Percentiles rank a stretch among this genome's conserved stretches.
Evolutionary conservation across 2,888 invertebrate species (phyloP).

Genomic region (Metopia argyrocephala): DNA sequence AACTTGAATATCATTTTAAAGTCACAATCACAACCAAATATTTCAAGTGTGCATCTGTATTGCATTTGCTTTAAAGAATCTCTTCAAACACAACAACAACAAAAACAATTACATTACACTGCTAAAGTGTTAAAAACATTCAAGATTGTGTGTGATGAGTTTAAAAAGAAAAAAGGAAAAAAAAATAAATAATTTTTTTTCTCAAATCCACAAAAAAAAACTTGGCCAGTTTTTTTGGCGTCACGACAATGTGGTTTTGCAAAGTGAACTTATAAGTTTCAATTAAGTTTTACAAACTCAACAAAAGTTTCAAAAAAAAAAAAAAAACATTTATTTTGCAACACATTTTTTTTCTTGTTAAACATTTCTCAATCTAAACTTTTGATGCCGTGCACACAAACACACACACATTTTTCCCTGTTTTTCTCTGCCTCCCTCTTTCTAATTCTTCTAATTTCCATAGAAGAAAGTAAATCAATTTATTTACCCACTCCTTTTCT

Average conservation of each 20-base stretch:
- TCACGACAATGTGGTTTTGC: constrained; percentile 42
- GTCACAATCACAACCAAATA: no score
- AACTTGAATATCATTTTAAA: no score
- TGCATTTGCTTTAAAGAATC: not conserved
- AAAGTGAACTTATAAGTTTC: constrained; percentile 34
- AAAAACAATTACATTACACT: constrained; percentile 1
- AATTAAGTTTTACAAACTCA: constrained; percentile 1
- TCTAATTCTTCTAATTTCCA: not conserved
- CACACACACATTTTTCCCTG: no score
- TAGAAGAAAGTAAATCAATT: not conserved
- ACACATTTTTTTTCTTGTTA: no score
- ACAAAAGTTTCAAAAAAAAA: not conserved
- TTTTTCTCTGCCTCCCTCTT: no score
- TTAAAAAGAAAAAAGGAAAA: not conserved
- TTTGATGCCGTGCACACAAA: no score
- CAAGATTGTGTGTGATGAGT: not conserved
- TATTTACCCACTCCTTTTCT: not conserved
- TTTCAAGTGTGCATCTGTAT: not conserved
- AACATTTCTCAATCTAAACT: no score
- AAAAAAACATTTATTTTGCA: not conserved
- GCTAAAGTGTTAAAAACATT: constrained; percentile 32
- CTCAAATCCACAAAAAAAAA: not conserved
- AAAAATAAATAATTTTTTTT: not conserved
- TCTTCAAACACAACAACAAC: not conserved
- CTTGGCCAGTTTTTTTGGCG: constrained; percentile 44